Percentiles rank a stretch among this genome's conserved stretches.
Evolutionary conservation across 2,113 vertebrate species (phyloP).

Genomic region (Cinclus cinclus): DNA sequence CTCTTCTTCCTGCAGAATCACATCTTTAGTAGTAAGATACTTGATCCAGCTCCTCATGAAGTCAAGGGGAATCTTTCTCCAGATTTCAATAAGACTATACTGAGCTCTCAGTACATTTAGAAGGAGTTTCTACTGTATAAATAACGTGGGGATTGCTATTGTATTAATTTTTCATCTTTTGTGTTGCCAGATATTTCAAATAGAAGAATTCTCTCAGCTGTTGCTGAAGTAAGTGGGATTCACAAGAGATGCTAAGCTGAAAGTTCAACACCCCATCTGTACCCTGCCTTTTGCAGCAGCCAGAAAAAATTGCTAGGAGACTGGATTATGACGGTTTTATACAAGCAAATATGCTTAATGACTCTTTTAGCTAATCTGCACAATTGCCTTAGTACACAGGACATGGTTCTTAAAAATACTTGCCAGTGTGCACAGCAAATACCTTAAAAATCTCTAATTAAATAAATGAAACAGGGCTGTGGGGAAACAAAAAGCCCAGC

Average conservation of each 20-base stretch:
- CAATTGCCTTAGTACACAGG: slow-evolving; percentile 25
- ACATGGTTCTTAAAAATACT: slow-evolving; percentile 33
- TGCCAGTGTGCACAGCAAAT: slow-evolving; percentile 7
- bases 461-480: slow-evolving; percentile 26
- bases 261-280: slow-evolving; percentile 23
- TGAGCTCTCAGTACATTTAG: background rate
- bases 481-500: background rate
- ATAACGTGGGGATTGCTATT: background rate
- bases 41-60: background rate
- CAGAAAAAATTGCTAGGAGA: slow-evolving; percentile 29
- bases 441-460: slow-evolving; percentile 43
- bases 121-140: background rate
- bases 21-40: background rate
- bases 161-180: background rate
- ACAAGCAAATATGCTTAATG: slow-evolving; percentile 50
- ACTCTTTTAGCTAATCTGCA: slow-evolving; percentile 46
- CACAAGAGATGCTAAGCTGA: slow-evolving; percentile 3
- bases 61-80: background rate
- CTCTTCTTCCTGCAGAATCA: background rate
- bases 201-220: background rate
- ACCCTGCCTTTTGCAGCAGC: slow-evolving; percentile 10
- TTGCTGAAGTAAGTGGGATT: slow-evolving; percentile 9
- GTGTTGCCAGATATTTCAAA: background rate
- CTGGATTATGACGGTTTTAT: slow-evolving; percentile 43
- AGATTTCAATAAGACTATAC: background rate